phyloP scores from a whole-genome alignment of 2,888 invertebrate genomes.

The Apotomis betuletana region DNA sequence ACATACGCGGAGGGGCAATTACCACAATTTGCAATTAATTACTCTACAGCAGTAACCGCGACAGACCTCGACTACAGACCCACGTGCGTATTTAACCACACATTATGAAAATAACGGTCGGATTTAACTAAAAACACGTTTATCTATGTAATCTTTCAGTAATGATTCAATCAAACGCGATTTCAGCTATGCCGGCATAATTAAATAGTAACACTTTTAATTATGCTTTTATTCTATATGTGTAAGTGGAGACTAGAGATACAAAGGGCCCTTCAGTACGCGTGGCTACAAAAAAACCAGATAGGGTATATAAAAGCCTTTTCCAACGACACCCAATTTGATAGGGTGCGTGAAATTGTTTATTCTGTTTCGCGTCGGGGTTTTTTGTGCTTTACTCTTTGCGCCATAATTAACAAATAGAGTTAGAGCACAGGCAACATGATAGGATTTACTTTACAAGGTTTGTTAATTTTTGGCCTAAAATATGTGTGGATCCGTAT shows the following conservation, averaged over 20 bases:
- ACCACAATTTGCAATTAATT: conserved; percentile 73
- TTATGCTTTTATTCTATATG: background rate
- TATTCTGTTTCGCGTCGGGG: conserved; percentile 36
- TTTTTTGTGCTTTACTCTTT: conserved; percentile 32
- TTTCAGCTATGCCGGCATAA: background rate
- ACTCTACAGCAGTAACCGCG: conserved; percentile 56
- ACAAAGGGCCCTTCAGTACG: background rate
- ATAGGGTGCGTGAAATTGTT: conserved; percentile 39
- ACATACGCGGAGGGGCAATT: conserved; percentile 50
- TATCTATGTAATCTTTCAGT: background rate
- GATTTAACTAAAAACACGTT: conserved; percentile 49
- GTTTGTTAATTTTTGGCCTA: background rate
- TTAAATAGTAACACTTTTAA: background rate
- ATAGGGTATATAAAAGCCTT: conserved; percentile 28
- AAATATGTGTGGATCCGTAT: background rate
- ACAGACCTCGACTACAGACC: conserved; percentile 46
- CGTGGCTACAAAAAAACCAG: conserved; percentile 25
- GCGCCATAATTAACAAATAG: conserved; percentile 40
- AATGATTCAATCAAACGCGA: conserved; percentile 2
- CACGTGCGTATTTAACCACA: conserved; percentile 51
- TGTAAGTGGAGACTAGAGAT: background rate
- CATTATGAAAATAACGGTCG: conserved; percentile 46
- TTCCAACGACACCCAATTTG: conserved; percentile 34
- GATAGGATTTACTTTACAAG: conserved; percentile 1
- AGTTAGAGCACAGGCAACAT: conserved; percentile 12